phyloP scores from a whole-genome alignment of 2,113 vertebrate genomes.

The Archocentrus centrarchus region DNA sequence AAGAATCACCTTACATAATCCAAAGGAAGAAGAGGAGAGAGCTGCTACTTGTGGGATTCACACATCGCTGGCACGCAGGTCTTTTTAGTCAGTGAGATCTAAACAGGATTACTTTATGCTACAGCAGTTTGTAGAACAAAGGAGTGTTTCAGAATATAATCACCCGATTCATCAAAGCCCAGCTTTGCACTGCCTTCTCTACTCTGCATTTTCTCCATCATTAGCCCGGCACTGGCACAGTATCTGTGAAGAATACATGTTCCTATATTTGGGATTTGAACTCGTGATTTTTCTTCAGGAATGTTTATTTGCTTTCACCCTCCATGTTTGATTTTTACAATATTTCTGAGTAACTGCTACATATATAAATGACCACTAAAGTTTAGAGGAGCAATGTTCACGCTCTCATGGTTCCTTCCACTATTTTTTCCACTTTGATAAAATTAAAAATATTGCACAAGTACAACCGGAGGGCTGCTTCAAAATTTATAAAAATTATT shows the following conservation, averaged over 20 bases:
- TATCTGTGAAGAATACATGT: conserved; percentile 34
- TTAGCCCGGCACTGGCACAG: conserved; percentile 44
- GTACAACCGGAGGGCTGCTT: neutral
- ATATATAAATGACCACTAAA: conserved; percentile 4
- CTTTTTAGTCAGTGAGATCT: conserved; percentile 67
- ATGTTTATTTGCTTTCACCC: conserved; percentile 30
- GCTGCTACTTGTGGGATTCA: conserved; percentile 55
- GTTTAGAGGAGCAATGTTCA: neutral
- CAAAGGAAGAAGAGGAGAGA: conserved; percentile 37
- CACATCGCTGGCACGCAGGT: conserved; percentile 50
- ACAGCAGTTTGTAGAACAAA: conserved; percentile 73
- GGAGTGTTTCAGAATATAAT: conserved; percentile 71
- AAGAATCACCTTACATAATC: conserved; percentile 56
- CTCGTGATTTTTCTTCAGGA: neutral
- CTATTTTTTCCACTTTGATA: neutral
- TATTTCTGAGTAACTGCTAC: conserved; percentile 18
- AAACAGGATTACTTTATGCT: conserved; percentile 71
- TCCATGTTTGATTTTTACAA: conserved; percentile 9
- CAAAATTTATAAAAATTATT: neutral
- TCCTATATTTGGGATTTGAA: conserved; percentile 31
- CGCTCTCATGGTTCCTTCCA: neutral
- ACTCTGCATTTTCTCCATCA: conserved; percentile 60
- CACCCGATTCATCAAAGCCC: conserved; percentile 70
- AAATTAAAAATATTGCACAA: neutral
- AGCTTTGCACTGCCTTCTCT: conserved; percentile 46